These are phyloP conservation scores for Chirona hameri DNA, from an alignment of 2,888 invertebrate genomes.

Conservation along the genomic window DNA sequence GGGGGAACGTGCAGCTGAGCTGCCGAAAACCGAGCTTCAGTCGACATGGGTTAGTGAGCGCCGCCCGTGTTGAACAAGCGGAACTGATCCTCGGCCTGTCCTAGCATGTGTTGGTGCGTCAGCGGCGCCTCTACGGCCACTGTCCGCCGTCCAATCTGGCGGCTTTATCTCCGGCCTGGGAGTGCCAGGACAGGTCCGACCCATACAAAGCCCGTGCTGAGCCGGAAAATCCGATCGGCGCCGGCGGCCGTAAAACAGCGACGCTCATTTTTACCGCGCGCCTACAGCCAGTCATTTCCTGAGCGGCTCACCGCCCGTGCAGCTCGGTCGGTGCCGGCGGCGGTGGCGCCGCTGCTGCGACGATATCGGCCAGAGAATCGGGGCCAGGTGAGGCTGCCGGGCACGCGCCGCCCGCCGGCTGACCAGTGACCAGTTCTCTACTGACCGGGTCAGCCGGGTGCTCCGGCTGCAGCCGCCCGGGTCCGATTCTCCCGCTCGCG, in stretches of 20 bases:
- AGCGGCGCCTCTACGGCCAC: no score
- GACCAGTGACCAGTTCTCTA: not conserved
- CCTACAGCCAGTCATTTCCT: not conserved
- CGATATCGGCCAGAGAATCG: not conserved
- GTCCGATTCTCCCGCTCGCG: no score
- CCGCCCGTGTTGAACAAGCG: no score
- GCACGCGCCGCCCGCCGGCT: not conserved
- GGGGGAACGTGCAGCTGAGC: no score
- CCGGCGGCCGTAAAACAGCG: not conserved
- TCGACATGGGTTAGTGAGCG: no score
- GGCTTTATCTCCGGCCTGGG: constrained; percentile 2
- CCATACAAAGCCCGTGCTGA: not conserved
- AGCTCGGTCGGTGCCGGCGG: not conserved
- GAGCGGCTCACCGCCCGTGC: not conserved
- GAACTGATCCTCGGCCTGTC: no score
- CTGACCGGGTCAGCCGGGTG: not conserved
- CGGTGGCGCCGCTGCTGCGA: not conserved
- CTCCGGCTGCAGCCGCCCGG: no score
- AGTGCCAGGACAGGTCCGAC: not conserved
- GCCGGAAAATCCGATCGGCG: not conserved
- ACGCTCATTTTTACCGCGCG: not conserved
- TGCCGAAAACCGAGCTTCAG: no score
- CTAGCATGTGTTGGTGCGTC: no score
- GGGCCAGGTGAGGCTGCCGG: not conserved
- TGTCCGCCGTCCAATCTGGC: not conserved